Evolutionary conservation across 2,797 vertebrate species (phyloP).

Genomic region (Megaceryle alcyon): DNA sequence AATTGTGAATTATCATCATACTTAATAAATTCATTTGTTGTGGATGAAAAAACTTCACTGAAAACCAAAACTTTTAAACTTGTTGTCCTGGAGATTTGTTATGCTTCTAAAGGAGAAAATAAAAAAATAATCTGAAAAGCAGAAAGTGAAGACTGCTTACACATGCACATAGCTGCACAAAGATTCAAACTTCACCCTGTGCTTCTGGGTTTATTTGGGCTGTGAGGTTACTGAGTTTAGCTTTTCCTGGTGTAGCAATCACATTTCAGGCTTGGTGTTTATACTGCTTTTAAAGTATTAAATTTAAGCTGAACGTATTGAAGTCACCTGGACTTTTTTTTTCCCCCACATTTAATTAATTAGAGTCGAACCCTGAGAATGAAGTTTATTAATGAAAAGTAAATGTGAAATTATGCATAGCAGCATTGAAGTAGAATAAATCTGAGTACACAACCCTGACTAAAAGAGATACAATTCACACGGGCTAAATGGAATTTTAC

Average conservation of each 20-base stretch:
- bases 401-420: background rate
- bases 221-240: background rate
- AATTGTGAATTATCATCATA: background rate
- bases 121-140: background rate
- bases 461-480: background rate
- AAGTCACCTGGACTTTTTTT: background rate
- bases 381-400: conserved; percentile 6
- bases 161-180: background rate
- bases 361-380: conserved; percentile 9
- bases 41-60: background rate
- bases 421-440: background rate
- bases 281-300: conserved; percentile 12
- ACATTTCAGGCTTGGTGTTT: background rate
- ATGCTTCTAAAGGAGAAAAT: background rate
- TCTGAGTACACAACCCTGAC: background rate
- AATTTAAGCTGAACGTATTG: background rate
- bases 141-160: background rate
- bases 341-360: background rate
- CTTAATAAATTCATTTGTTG: background rate
- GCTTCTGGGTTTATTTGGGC: background rate
- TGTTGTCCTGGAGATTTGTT: background rate
- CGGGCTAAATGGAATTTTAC: background rate
- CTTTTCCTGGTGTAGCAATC: background rate
- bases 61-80: background rate
- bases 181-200: background rate